phyloP scores from a whole-genome alignment of 2,888 invertebrate species.

The Polyommatus icarus region DNA sequence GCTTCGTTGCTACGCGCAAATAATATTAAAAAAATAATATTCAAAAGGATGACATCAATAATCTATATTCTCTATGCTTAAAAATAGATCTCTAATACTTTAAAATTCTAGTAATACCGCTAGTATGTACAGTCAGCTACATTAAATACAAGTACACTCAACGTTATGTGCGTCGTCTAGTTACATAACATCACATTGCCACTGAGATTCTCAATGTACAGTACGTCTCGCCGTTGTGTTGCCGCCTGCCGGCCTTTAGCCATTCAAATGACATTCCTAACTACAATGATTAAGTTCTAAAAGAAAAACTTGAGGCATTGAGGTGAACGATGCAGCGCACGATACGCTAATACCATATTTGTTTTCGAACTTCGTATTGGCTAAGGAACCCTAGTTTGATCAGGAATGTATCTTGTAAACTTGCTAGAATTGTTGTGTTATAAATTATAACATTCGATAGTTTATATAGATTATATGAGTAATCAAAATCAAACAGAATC shows the following conservation, averaged over 20 bases:
- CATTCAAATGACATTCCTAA: background rate
- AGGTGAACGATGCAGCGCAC: too few species aligned
- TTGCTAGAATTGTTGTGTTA: background rate
- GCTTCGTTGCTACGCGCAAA: conserved; percentile 74
- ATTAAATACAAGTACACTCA: conserved; percentile 52
- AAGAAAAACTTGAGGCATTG: too few species aligned
- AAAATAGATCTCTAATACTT: conserved; percentile 70
- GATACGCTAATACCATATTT: too few species aligned
- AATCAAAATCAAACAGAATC: background rate
- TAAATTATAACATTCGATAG: too few species aligned
- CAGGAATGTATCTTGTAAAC: conserved; percentile 43
- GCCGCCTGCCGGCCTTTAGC: conserved; percentile 34
- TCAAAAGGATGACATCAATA: conserved; percentile 58
- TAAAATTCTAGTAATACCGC: conserved; percentile 50
- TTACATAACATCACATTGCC: conserved; percentile 40
- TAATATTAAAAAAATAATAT: conserved; percentile 65
- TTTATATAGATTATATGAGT: too few species aligned
- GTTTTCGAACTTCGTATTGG: too few species aligned
- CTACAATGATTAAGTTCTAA: background rate
- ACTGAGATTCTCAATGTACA: conserved; percentile 59
- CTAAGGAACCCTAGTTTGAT: conserved; percentile 28
- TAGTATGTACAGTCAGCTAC: conserved; percentile 69
- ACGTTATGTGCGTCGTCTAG: conserved; percentile 43
- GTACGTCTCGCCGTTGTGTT: conserved; percentile 37
- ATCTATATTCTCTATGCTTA: conserved; percentile 61